These are phyloP conservation scores for Ptiloglossa arizonensis DNA, from an alignment of 1,140 invertebrate species.

Conservation along the genomic window DNA sequence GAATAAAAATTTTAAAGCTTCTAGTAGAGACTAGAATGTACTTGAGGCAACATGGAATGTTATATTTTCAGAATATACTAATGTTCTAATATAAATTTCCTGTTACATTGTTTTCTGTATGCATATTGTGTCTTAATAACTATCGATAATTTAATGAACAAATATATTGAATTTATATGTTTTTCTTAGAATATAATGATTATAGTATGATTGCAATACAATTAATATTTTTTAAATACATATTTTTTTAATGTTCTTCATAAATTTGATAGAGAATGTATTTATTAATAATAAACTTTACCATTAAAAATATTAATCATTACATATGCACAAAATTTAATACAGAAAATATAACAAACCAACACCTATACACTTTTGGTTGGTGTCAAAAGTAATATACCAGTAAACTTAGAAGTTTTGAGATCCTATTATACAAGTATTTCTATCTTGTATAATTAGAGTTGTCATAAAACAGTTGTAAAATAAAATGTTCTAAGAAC, in stretches of 20 bases:
- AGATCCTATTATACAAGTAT: background rate
- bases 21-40: constrained; percentile 45
- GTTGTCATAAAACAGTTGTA: constrained; percentile 3
- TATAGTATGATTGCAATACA: background rate
- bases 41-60: constrained; percentile 46
- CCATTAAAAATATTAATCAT: constrained; percentile 3
- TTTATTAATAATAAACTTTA: constrained; percentile 17
- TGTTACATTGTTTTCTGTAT: constrained; percentile 13
- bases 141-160: constrained; percentile 15
- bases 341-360: constrained; percentile 49
- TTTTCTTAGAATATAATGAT: constrained; percentile 14
- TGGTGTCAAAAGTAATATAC: background rate
- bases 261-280: constrained; percentile 11
- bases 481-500: background rate
- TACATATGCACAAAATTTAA: background rate
- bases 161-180: constrained; percentile 27
- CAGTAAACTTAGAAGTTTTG: background rate
- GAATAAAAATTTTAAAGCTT: constrained; percentile 45
- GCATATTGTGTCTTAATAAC: background rate
- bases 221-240: constrained; percentile 3
- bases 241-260: background rate
- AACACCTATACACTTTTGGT: background rate
- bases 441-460: background rate
- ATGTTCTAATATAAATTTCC: constrained; percentile 31
- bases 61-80: constrained; percentile 45